Base-by-base conservation (phyloP, 2,797 vertebrate genomes). In the Enteromius afrohamiltoni region DNA sequence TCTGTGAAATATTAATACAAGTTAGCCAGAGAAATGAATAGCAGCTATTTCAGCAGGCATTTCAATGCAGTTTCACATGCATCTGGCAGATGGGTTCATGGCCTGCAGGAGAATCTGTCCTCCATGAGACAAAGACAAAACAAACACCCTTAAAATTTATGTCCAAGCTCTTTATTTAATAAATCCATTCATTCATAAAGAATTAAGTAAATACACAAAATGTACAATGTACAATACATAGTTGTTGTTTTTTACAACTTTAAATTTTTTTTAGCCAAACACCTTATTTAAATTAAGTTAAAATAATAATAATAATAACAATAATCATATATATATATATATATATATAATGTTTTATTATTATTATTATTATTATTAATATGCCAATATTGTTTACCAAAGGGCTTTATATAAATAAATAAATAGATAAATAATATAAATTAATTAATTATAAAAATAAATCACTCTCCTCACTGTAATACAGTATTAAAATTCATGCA, bases 1-100 rank as follows among this genome's bases (percentile, higher is more conserved):
- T 73, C 40, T 10, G 55, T 51, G 80, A 74, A 47, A 64, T 74
- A 76, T 85, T 53, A 85, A 80, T 81, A 60, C 70, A 74, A 64
- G 42, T 64, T 64, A 51, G 42, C 79, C 79, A 62, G 47, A 73
- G 19, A 70, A 81, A 81, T 49, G 53, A 55, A 70, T 42, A 81
- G 23, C 42, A 45, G 21, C 34, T 60, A 42, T 75, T 76, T 58
- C 51, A 76, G 13, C 4, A 58, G 47, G 37, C 19, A 71, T 60
- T 60, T 70, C 37, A 73, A 47, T 62, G 68, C 40, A 62, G 55
- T 49, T 37, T 64, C 42, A 64, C 69, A 37, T 34, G 55, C 79
- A 47, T 73, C 19, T 64, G 79, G 13, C 68, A 73, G 19, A 81
- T 73, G 79, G 68, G 42, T 60, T 74, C 42, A 49, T 71, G 5